Conservation (phyloP, 2,797 vertebrate species). For the Florisuga fusca region DNA sequence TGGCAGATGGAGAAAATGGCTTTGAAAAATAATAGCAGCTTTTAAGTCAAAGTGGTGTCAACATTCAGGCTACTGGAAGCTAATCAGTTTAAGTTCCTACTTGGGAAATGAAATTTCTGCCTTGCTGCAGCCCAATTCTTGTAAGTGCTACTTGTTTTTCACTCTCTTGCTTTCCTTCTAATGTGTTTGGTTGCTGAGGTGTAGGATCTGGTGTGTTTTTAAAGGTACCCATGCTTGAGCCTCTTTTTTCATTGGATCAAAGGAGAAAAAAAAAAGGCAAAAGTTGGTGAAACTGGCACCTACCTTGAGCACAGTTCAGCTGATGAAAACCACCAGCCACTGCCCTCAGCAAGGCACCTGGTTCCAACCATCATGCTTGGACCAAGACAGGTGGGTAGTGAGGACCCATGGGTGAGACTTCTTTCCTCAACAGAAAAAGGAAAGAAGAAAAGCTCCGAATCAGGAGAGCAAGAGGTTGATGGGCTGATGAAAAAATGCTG, state of each 20-base stretch:
- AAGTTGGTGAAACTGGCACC: not conserved
- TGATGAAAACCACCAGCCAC: not conserved
- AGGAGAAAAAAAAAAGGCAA: not conserved
- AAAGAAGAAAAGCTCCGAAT: conserved; percentile 43
- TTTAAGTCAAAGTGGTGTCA: conserved; percentile 36
- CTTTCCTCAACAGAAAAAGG: conserved; percentile 15
- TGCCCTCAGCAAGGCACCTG: not conserved
- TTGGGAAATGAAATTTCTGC: not conserved
- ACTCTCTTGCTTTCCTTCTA: not conserved
- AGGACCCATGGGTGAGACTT: conserved; percentile 1
- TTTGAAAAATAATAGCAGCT: conserved; percentile 13
- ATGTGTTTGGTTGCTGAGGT: not conserved
- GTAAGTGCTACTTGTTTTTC: not conserved
- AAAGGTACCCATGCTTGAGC: not conserved
- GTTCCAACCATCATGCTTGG: not conserved
- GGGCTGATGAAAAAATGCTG: conserved; percentile 40
- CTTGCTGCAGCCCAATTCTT: not conserved
- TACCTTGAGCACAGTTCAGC: not conserved
- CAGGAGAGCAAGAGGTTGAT: conserved; percentile 41
- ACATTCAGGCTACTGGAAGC: conserved; percentile 1
- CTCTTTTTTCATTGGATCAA: not conserved
- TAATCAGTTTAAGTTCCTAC: not conserved
- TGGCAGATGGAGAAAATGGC: not conserved
- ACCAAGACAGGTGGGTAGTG: not conserved
- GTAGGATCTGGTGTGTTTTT: not conserved